Conservation (phyloP, 2,113 vertebrate species). For the Antennarius striatus region DNA sequence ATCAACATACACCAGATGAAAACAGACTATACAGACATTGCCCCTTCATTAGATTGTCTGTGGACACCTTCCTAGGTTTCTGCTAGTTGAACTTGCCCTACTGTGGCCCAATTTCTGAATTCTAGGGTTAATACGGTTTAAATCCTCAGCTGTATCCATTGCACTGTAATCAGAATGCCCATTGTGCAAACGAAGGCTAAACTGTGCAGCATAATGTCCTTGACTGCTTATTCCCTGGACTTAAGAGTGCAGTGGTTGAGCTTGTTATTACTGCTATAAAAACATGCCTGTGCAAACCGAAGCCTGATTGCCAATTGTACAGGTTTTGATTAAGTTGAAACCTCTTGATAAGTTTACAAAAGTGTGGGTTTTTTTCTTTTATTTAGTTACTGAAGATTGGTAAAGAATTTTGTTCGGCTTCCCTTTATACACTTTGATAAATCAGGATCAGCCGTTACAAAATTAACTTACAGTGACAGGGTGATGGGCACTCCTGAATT, state of each 20-base stretch:
- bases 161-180: slow-evolving; percentile 60
- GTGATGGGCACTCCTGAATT: no score
- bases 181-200: slow-evolving; percentile 60
- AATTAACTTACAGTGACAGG: no score
- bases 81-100: slow-evolving; percentile 25
- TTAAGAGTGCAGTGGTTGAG: slow-evolving; percentile 8
- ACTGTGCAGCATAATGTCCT: slow-evolving; percentile 47
- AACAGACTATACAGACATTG: slow-evolving; percentile 3
- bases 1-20: background rate
- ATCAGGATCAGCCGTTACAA: no score
- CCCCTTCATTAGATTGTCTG: slow-evolving; percentile 19
- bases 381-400: background rate
- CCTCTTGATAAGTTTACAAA: slow-evolving; percentile 15
- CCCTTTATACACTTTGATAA: no score
- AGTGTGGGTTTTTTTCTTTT: slow-evolving; percentile 2
- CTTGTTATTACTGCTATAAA: slow-evolving; percentile 1
- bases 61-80: slow-evolving; percentile 7
- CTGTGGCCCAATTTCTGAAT: slow-evolving; percentile 52
- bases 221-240: slow-evolving; percentile 40
- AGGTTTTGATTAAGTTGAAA: slow-evolving; percentile 21
- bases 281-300: slow-evolving; percentile 18
- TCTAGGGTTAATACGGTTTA: slow-evolving; percentile 45
- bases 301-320: slow-evolving; percentile 17
- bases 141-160: slow-evolving; percentile 62
- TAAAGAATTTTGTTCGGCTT: no score